Conservation (phyloP, 2,113 vertebrate species). For the Saimiri boliviensis region DNA sequence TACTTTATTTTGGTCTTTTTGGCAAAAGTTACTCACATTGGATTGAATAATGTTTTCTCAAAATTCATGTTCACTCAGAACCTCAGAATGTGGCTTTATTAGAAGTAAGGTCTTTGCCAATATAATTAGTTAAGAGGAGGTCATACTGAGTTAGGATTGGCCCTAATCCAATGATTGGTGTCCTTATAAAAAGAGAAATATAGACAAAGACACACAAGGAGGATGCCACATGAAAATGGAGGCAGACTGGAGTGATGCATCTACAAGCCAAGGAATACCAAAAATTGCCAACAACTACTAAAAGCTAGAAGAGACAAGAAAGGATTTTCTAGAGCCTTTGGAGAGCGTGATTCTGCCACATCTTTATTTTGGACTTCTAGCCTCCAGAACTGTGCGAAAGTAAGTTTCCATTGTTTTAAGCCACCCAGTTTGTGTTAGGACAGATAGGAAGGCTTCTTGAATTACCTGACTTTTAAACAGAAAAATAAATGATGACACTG, state of each 20-base stretch:
- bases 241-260: background rate
- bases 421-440: background rate
- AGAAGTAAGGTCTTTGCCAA: background rate
- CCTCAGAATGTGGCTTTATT: background rate
- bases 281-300: background rate
- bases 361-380: slow-evolving; percentile 1
- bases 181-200: background rate
- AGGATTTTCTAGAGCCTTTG: background rate
- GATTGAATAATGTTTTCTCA: background rate
- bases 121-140: background rate
- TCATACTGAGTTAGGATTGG: background rate
- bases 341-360: background rate
- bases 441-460: background rate
- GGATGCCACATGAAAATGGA: background rate
- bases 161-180: background rate
- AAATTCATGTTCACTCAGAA: background rate
- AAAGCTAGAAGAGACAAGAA: background rate
- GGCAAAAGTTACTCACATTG: background rate
- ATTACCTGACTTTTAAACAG: background rate
- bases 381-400: background rate
- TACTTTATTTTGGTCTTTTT: slow-evolving; percentile 10
- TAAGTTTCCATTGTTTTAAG: background rate
- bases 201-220: background rate
- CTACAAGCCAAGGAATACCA: background rate
- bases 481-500: background rate